Base-by-base conservation (phyloP, 2,888 invertebrate genomes). In the Melipona beecheii region DNA sequence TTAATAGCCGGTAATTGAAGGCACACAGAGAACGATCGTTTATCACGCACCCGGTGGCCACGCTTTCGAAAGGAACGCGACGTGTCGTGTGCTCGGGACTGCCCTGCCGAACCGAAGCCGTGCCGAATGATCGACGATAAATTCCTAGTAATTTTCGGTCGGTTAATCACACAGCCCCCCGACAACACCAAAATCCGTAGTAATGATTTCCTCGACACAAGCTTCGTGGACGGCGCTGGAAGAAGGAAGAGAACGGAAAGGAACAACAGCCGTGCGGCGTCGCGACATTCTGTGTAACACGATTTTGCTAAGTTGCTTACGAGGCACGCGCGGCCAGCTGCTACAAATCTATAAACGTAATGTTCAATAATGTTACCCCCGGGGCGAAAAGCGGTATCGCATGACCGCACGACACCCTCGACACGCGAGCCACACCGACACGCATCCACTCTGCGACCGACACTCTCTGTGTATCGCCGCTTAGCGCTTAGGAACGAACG, bases 331-430 rank as follows among this genome's bases (percentile, higher is more conserved):
- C 27, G 71, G 69, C 78, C 79, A 62, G 76, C 79, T 74, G 85
- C 86, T 83, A 91, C 90, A 89, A 91, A 91, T 91, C 91, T 91
- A 91, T 91, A 90, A 91, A 89, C 90, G 88, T 90, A 89, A 91
- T 89, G 91, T 90, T 89, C 91, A 87, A 91, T 91, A 91, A 91
- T 89, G 87, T 90, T 85, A 81, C 83, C 88, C 87, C 86, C 80
- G 83, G 80, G 83, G 86, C 86, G 79, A 89, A 79, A 88, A 76
- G 83, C 75, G 81, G 86, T 79, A 75, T 91, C 87, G 91, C 91
- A 91, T 91, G 91, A 90, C 88, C 87, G 85, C 89, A 86, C 88
- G 88, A 84, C 90, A 90, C 87, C 89, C 89, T 87, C 82, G 83
- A 85, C 87, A 90, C 86, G 87, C 88, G 85, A 87, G 70, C 86